phyloP scores from a whole-genome alignment of 2,797 vertebrate species.

The Staurois parvus region DNA sequence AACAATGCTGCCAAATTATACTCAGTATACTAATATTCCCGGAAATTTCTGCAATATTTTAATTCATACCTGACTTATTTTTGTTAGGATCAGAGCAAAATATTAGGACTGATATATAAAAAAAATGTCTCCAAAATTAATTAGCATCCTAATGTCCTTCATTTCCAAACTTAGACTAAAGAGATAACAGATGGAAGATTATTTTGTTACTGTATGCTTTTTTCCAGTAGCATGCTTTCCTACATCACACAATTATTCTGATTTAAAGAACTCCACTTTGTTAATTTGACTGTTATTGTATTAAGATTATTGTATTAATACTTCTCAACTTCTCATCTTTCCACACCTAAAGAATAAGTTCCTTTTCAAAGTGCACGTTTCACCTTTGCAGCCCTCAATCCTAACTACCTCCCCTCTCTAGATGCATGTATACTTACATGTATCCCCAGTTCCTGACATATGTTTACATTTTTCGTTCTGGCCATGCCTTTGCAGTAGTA shows the following conservation, averaged over 20 bases:
- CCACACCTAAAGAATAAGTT: neutral
- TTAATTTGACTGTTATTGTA: neutral
- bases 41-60: neutral
- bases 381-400: too few relatives aligned
- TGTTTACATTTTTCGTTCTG: neutral
- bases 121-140: neutral
- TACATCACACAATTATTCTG: neutral
- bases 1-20: constrained; percentile 2
- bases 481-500: neutral
- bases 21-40: neutral
- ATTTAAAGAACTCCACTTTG: neutral
- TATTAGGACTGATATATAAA: neutral
- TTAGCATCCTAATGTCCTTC: neutral
- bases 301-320: neutral
- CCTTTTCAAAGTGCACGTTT: too few relatives aligned
- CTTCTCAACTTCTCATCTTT: neutral
- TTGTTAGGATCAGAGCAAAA: neutral
- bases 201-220: neutral
- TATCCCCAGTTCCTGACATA: too few relatives aligned
- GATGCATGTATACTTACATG: too few relatives aligned
- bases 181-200: neutral
- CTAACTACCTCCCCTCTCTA: too few relatives aligned
- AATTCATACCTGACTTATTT: neutral
- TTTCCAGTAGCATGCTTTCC: neutral
- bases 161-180: neutral